Evolutionary conservation across 2,888 invertebrate genomes (phyloP).

Genomic region (Dichetophora obliterata): DNA sequence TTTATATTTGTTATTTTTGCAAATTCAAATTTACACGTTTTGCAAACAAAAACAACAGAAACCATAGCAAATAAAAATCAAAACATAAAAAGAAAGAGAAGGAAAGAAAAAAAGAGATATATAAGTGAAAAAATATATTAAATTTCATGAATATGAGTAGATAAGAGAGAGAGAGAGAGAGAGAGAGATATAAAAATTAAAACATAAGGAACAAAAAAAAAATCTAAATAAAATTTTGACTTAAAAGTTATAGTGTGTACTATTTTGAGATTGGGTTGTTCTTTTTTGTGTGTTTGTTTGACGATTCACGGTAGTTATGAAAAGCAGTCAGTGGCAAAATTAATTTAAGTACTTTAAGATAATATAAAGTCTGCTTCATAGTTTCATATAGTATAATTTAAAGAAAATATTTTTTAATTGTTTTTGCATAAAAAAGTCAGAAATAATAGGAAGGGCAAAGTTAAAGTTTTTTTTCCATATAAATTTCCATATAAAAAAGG

Average conservation of each 20-base stretch:
- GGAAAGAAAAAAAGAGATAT: conserved; percentile 37
- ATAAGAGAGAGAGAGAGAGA: conserved; percentile 31
- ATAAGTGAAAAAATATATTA: conserved; percentile 34
- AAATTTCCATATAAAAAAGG: too few species aligned
- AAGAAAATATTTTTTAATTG: too few species aligned
- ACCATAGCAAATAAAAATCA: conserved; percentile 40
- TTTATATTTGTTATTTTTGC: conserved; percentile 29
- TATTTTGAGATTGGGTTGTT: neutral
- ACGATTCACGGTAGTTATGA: too few species aligned
- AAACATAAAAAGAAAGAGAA: conserved; percentile 40
- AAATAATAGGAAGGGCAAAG: too few species aligned
- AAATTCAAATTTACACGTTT: conserved; percentile 30
- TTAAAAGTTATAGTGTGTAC: neutral
- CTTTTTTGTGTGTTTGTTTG: neutral
- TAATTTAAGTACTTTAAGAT: too few species aligned
- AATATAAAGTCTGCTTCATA: too few species aligned
- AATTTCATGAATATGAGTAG: conserved; percentile 17
- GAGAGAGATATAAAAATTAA: conserved; percentile 21
- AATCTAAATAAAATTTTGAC: neutral
- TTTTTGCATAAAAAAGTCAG: too few species aligned
- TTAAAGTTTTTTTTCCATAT: too few species aligned
- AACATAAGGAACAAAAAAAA: conserved; percentile 14
- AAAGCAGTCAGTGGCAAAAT: too few species aligned
- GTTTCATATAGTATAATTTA: too few species aligned
- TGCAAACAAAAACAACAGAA: conserved; percentile 34